A percentile compares a stretch with the other conserved stretches of the same genome.
Conservation (phyloP, 2,113 vertebrate species). For the Perca flavescens region DNA sequence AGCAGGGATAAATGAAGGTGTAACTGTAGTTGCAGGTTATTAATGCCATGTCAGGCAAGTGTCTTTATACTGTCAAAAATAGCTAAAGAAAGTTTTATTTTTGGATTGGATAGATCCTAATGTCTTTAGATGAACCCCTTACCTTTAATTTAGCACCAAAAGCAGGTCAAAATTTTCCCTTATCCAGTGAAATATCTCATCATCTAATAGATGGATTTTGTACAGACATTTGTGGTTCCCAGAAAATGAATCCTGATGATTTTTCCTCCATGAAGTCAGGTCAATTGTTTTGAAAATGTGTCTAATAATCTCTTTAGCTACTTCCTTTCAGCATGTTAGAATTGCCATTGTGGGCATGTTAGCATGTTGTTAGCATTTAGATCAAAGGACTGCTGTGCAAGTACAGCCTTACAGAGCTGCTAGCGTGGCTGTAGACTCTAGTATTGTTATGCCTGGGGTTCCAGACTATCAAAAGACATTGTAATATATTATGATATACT, state of each 20-base stretch:
- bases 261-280: no score
- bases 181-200: background rate
- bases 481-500: background rate
- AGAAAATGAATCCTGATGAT: no score
- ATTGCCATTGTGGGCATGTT: background rate
- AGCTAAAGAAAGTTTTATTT: no score
- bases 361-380: background rate
- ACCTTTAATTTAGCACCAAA: conserved; percentile 12
- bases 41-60: background rate
- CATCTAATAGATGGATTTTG: no score
- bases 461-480: no score
- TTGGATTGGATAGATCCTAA: background rate
- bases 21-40: background rate
- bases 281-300: no score
- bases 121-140: background rate
- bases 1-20: background rate
- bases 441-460: background rate
- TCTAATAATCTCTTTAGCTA: background rate
- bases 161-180: background rate
- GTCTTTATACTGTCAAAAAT: background rate
- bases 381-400: no score
- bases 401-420: background rate
- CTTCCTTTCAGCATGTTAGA: background rate
- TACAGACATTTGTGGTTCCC: no score
- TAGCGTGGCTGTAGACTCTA: background rate